A percentile compares a stretch with the other conserved stretches of the same genome.
Conservation (phyloP, 2,888 invertebrate genomes). For the Panopea generosa region DNA sequence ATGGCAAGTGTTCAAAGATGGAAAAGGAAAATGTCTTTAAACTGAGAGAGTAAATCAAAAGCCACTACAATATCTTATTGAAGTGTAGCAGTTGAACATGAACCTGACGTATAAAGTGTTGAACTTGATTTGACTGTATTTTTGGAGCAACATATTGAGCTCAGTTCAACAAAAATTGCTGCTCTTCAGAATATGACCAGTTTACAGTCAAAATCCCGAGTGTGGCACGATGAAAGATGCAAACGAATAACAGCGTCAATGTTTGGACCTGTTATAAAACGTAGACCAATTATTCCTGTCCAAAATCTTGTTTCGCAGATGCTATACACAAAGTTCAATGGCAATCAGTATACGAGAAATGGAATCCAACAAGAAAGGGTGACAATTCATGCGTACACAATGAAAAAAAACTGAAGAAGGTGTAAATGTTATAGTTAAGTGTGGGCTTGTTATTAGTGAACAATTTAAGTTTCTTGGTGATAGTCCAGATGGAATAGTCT, state of each 20-base stretch:
- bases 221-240: too few relatives aligned
- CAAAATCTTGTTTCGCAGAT: conserved; percentile 9
- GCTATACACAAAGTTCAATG: conserved; percentile 8
- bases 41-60: conserved; percentile 12
- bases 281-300: conserved; percentile 20
- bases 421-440: conserved; percentile 21
- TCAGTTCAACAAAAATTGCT: not conserved
- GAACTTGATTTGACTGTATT: too few relatives aligned
- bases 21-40: conserved; percentile 13
- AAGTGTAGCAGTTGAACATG: conserved; percentile 1
- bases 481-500: too few relatives aligned
- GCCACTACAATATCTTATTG: conserved; percentile 9
- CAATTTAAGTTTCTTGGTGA: conserved; percentile 35
- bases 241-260: conserved; percentile 24
- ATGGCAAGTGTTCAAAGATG: not conserved
- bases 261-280: conserved; percentile 29
- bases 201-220: too few relatives aligned
- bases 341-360: conserved; percentile 17
- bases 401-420: conserved; percentile 28
- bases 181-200: too few relatives aligned
- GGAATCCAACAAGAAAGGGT: conserved; percentile 26
- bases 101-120: not conserved
- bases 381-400: conserved; percentile 32
- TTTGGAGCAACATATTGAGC: not conserved
- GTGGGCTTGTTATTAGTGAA: conserved; percentile 21